Base-by-base conservation (phyloP, 2,113 vertebrate species). In the Strigops habroptila region DNA sequence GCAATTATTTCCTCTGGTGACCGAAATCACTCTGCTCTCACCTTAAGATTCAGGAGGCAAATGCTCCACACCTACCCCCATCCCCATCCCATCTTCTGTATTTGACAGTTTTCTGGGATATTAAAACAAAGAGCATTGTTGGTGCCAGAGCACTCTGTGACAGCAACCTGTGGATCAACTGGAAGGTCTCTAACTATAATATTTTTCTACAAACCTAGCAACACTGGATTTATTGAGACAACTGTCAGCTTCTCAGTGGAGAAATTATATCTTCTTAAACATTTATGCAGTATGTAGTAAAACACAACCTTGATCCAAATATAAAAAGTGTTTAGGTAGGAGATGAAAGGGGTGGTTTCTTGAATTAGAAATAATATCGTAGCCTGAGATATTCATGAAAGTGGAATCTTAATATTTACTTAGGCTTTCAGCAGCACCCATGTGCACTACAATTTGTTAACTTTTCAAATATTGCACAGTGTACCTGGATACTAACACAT, bases 371-470 rank as follows among this genome's bases (percentile, higher is more conserved):
- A 64, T 68, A 96, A 49, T 69, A 92, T 71, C 74, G 48, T 60
- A 87, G 86, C 80, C 86, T n/a, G n/a, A 94, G 77, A 93, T 81
- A 88, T 24, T 78, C 44, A 82, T 59, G 57, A 53, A 86, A 65
- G 52, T 6, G 7, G 60, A 95, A 93, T 82, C 80, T 92, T 86
- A 94, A 94, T 96, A 94, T 97, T 96, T 96, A 84, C 86, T 82
- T 25, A 17, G 64, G 65, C 77, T 96, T 96, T 67, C 85, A 86
- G 77, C 46, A 84, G 80, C 60, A 49, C 49, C 49, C 73, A 75
- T 76, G 83, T 76, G 39, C 73, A 25, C 30, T 16, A 13, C 37
- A 37, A 77, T 84, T 86, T 86, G 83, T 90, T 86, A 90, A 48
- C 86, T 90, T 90, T 18, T 94, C 78, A 89, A 92, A 60, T 18